Conservation (phyloP, 2,888 invertebrate genomes). For the Seira musarum region DNA sequence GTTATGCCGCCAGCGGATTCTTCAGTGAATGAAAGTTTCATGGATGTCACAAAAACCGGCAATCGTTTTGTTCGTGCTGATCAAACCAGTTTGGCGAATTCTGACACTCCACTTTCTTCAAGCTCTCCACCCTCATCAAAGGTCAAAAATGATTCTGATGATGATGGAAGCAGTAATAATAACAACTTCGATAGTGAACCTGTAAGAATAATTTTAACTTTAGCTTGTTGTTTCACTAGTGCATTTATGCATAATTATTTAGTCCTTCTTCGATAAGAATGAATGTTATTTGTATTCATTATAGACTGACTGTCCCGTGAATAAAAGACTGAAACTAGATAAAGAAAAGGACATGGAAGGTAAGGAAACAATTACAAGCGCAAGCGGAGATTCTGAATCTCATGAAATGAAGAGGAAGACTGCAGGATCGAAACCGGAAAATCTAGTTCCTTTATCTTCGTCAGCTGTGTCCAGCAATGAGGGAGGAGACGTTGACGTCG, state of each 20-base stretch:
- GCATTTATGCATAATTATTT: too few species aligned
- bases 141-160: too few species aligned
- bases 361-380: neutral
- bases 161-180: too few species aligned
- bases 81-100: too few species aligned
- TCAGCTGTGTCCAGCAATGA: constrained; percentile 5
- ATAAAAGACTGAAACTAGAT: constrained; percentile 48
- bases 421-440: constrained; percentile 10
- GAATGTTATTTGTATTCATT: neutral
- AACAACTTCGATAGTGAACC: too few species aligned
- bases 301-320: constrained; percentile 11
- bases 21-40: constrained; percentile 42
- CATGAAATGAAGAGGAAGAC: constrained; percentile 27
- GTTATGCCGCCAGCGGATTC: constrained; percentile 23
- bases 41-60: too few species aligned
- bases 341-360: neutral
- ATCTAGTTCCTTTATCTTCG: neutral
- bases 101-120: too few species aligned
- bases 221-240: too few species aligned
- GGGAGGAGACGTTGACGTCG: constrained; percentile 4
- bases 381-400: neutral
- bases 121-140: too few species aligned
- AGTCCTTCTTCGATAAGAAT: too few species aligned
- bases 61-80: too few species aligned
- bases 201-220: too few species aligned